Evolutionary conservation across 2,113 vertebrate species (phyloP).

Genomic region (Rhabdomys dilectus): DNA sequence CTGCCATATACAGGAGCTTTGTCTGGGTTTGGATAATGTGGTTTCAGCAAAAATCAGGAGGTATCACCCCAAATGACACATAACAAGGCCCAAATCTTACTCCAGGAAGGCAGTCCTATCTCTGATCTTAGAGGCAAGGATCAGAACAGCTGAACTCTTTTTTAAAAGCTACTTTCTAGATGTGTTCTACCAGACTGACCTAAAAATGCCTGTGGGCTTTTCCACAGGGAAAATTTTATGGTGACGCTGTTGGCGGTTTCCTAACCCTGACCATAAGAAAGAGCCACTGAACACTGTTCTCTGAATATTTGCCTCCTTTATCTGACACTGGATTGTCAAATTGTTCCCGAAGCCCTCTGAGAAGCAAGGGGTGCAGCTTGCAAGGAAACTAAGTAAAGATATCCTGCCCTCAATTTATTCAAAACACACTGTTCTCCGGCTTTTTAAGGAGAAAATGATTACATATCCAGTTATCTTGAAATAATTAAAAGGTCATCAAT

Average conservation of each 20-base stretch:
- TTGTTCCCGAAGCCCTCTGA: no score
- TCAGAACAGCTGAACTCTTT: background rate
- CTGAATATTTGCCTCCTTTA: background rate
- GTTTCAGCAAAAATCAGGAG: background rate
- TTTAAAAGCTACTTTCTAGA: background rate
- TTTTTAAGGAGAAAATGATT: constrained; percentile 84
- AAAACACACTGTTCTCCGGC: constrained; percentile 53
- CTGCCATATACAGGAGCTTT: background rate
- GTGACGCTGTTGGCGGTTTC: background rate
- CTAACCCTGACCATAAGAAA: background rate
- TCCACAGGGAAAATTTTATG: background rate
- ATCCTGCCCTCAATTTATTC: constrained; percentile 53
- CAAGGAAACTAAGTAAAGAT: background rate
- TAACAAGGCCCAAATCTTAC: background rate
- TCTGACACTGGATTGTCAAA: background rate
- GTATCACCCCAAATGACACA: background rate
- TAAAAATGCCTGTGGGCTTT: background rate
- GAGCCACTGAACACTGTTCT: background rate
- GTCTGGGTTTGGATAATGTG: background rate
- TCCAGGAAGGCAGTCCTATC: background rate
- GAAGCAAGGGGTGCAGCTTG: background rate
- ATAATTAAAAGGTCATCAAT: constrained; percentile 96
- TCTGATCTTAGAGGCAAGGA: background rate
- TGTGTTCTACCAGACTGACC: background rate
- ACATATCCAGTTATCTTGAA: constrained; percentile 91